Percentiles rank a stretch among this genome's conserved stretches.
Conservation (phyloP, 2,113 vertebrate genomes). For the Holacanthus passer region DNA sequence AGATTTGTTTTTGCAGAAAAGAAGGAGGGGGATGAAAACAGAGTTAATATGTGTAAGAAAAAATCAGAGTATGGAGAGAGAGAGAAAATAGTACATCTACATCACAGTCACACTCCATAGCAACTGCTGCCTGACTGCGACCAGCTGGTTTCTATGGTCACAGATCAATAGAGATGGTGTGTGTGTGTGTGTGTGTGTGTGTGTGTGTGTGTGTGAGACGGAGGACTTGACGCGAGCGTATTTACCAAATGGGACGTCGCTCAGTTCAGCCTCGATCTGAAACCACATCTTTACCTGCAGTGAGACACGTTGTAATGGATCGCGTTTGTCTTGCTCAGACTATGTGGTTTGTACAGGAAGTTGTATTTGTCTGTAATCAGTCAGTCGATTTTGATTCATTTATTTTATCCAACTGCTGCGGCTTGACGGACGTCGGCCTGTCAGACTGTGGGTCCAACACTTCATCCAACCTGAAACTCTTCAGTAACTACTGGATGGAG, state of each 20-base stretch:
- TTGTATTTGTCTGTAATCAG: background rate
- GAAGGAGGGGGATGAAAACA: background rate
- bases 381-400: background rate
- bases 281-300: background rate
- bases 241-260: background rate
- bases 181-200: slow-evolving; percentile 10
- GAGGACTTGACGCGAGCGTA: background rate
- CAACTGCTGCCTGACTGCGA: slow-evolving; percentile 60
- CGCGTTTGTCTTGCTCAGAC: background rate
- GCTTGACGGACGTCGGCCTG: too few relatives aligned
- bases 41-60: background rate
- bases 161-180: slow-evolving; percentile 62
- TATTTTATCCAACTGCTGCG: too few relatives aligned
- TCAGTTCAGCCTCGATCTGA: background rate
- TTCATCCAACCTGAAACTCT: too few relatives aligned
- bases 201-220: slow-evolving; percentile 39
- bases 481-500: too few relatives aligned
- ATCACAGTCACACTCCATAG: slow-evolving; percentile 61
- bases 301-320: background rate
- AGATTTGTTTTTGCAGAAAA: background rate
- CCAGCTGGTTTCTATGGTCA: slow-evolving; percentile 75
- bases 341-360: background rate
- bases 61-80: background rate
- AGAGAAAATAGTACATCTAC: slow-evolving; percentile 29
- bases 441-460: too few relatives aligned